phyloP scores from a whole-genome alignment of 2,797 vertebrate genomes.

The Poeciliopsis turneri region DNA sequence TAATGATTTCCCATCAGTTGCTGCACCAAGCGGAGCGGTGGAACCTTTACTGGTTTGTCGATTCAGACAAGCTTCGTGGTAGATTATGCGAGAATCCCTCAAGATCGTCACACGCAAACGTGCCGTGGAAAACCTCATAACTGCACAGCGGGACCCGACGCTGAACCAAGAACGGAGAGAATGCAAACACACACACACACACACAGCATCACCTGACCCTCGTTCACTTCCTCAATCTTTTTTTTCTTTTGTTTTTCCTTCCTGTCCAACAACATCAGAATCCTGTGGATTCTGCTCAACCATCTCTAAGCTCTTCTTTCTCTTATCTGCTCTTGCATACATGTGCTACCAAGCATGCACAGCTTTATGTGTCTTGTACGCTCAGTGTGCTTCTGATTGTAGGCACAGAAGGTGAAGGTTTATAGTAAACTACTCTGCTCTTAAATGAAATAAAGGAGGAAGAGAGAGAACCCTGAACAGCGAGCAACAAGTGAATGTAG shows the following conservation, averaged over 20 bases:
- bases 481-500: neutral
- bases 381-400: neutral
- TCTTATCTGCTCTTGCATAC: constrained; percentile 12
- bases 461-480: neutral
- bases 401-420: constrained; percentile 33
- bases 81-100: constrained; percentile 30
- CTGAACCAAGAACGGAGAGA: neutral
- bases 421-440: neutral
- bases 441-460: neutral
- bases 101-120: constrained; percentile 17
- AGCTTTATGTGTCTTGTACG: neutral
- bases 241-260: constrained; percentile 34
- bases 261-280: constrained; percentile 34
- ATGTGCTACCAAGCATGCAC: neutral
- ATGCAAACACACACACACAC: neutral
- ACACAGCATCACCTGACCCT: neutral
- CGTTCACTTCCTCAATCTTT: neutral
- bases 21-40: constrained; percentile 46
- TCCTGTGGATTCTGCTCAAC: constrained; percentile 3
- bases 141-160: neutral
- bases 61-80: constrained; percentile 28
- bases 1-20: constrained; percentile 82
- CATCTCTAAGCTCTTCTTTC: constrained; percentile 21
- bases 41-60: constrained; percentile 30
- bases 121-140: constrained; percentile 3